phyloP scores from a whole-genome alignment of 2,888 invertebrate genomes.

The Monopis laevigella region DNA sequence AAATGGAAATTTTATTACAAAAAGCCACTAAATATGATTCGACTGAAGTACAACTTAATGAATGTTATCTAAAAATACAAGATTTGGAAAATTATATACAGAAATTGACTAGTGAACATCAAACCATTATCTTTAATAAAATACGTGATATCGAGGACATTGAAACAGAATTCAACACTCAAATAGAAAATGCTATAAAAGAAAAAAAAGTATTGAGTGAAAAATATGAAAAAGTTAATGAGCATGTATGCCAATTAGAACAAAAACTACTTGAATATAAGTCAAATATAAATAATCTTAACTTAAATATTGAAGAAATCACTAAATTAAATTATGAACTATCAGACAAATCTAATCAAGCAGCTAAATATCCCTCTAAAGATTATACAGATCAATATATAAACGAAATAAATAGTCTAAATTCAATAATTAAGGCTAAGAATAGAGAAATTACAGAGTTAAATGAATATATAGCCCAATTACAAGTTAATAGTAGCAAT shows the following conservation, averaged over 20 bases:
- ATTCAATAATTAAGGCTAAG: conserved; percentile 55
- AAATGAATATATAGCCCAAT: conserved; percentile 31
- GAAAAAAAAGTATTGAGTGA: conserved; percentile 55
- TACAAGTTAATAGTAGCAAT: conserved; percentile 31
- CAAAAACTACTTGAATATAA: conserved; percentile 41
- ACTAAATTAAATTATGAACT: conserved; percentile 40
- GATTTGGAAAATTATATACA: conserved; percentile 53
- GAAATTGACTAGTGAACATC: conserved; percentile 41
- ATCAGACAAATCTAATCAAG: conserved; percentile 28
- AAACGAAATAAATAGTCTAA: conserved; percentile 67
- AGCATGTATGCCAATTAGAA: conserved; percentile 50
- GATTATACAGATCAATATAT: conserved; percentile 60
- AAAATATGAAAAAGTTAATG: conserved; percentile 54
- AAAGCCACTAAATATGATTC: conserved; percentile 40
- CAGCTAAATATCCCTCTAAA: conserved; percentile 26
- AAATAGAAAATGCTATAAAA: conserved; percentile 54
- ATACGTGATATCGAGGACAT: conserved; percentile 51
- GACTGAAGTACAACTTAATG: conserved; percentile 35
- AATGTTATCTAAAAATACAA: conserved; percentile 40
- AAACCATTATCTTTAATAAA: conserved; percentile 43
- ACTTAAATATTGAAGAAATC: conserved; percentile 39
- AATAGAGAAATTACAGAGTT: conserved; percentile 52
- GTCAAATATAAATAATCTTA: conserved; percentile 37
- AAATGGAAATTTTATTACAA: conserved; percentile 38
- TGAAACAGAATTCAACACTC: conserved; percentile 53